Evolutionary conservation across 2,797 vertebrate genomes (phyloP), one percentile per base, ranked within the genome.

Genomic region (Diplodus puntazzo): DNA sequence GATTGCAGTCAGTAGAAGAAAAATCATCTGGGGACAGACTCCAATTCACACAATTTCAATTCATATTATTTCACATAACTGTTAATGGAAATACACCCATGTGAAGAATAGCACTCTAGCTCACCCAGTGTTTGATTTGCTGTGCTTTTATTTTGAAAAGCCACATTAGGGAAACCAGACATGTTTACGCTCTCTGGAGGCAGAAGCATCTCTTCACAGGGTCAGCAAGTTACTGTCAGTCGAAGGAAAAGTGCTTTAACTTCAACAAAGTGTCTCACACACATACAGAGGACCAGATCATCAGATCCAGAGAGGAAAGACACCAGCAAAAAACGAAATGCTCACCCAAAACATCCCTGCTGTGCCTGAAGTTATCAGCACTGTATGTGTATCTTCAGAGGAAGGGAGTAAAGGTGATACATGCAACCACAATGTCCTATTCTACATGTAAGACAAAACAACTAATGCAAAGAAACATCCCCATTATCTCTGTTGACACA

Each of bases 81-180:
- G 13, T 34, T 49, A 25, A 48, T 43, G 27, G 2, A 8, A 10
- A 14, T 1, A n/a, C 34, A 39, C 34, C 9, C 1, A 39, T 39
- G 17, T 21, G 0, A 3, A 68, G 17, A 12, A 17, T 0, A 20
- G 5, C 34, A 27, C 4, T 30, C 18, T 49, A 62, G 13, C 30
- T 50, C 14, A 55, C 3, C 50, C 14, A 49, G 11, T 0, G 8
- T 13, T 25, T 16, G 2, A 42, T 10, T n/a, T n/a, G 4, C 8
- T 25, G 18, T 63, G 67, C 73, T 82, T 83, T 89, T 87, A 87
- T 77, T 87, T 76, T 87, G 85, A 85, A 87, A 69, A 8, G 20
- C 7, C 23, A 9, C 0, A 0, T 4, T 12, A 39, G 46, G 50
- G 63, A 63, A 71, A 14, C 4, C 6, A 39, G 23, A 21, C 11